Base-by-base conservation (phyloP, 2,888 invertebrate species). In the Trichacis sp. region DNA sequence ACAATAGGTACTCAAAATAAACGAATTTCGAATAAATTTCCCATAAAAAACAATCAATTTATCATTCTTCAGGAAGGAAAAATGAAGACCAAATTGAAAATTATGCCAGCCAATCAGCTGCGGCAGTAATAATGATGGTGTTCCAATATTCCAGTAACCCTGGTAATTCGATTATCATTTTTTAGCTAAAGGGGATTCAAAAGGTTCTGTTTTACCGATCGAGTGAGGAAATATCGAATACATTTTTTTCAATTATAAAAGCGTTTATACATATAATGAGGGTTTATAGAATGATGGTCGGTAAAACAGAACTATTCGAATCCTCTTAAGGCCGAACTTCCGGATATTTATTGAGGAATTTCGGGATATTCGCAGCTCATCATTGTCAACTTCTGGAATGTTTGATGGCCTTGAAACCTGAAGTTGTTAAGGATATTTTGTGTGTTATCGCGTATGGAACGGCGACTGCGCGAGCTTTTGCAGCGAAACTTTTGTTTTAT, bases 371-470 rank as follows among this genome's bases (percentile, higher is more conserved):
- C n/a, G n/a, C 83, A 94, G 97, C 96, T 0, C 96, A 96, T 83
- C 98, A 98, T 86, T 96, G 97, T 85, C 97, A 98, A 86, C 89
- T 98, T 33, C 87, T 98, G 61, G 98, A 99, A 85, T 96, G 96
- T 79, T 87, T 98, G 60, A 97, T 99, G 97, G 93, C 95, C 1
- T 89, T 96, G 77, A 97, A 97, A 84, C 91, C 92, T 72, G 91
- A 93, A 70, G 92, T 97, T 9, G 92, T 96, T 43, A 95, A 94
- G 85, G 98, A 99, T 84, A 89, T 99, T 62, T 87, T 99, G 29
- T 94, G 95, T 82, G 97, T 98, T 29, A 94, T 98, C 69, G 98
- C 98, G 9, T 96, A 98, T 85, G 99, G 99, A 43, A 97, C 98
- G 0, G 92, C 95, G 69, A 92, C 93, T 50, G 95, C 98, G 0